Base-by-base conservation (phyloP, 1,140 invertebrate species). In the Trigoniulus corallinus region DNA sequence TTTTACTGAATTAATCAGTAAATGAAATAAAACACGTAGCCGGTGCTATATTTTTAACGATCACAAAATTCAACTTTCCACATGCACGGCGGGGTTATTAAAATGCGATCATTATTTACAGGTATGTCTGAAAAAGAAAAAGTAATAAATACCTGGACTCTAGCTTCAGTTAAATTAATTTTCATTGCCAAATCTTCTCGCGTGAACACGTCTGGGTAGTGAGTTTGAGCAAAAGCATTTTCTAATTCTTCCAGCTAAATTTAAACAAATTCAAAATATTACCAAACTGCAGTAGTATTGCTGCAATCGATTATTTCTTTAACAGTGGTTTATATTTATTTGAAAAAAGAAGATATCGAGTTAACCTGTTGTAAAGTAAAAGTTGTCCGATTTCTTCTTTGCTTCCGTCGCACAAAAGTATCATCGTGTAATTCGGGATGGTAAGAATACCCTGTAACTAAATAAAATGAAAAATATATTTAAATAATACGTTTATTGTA, bases 191-290 rank as follows among this genome's bases (percentile, higher is more conserved):
- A 73, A 69, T 96, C 92, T 69, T 97, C 92, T 58, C 94, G 73
- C 1, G 88, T 96, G 71, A 96, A 97, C 47, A 96, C 91, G 68
- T 97, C 94, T 4, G 93, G 94, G 65, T 98, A 98, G 67, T 98
- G 94, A 22, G 93, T 97, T 67, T 93, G 87, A 49, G 87, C 83
- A 67, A 98, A 98, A 44, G 92, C 92, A 58, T 87, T 93, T 71
- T 97, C 93, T 61, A 98, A 70, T 69, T 97, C 92, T 69, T 95
- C 93, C 61, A 97, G 67, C 82, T 89, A 72, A 20, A 64, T 64
- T 43, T 48, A 50, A 61, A 53, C 57, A 46, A 53, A 51, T 48
- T 55, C 54, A 18, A 50, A 50, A 29, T 21, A 44, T 45, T 23
- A 41, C 46, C 25, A 40, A 10, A 20, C 12, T 7, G 21, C 7